These are phyloP conservation scores for Nibea coibor DNA, from an alignment of 2,113 vertebrate species.

Conservation along the genomic window DNA sequence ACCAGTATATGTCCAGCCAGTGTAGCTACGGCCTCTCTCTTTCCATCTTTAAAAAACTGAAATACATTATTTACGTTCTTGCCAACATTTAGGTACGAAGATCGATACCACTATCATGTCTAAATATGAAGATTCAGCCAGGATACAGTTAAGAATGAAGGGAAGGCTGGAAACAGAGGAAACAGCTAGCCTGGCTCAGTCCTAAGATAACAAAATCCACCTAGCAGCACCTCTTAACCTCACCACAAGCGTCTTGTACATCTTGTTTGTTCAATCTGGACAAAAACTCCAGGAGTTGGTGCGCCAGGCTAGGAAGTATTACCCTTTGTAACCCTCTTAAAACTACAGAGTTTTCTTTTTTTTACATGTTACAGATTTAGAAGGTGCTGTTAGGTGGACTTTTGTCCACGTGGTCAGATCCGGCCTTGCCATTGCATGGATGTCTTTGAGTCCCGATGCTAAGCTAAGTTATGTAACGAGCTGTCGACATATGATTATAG, in stretches of 20 bases:
- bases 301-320: background rate
- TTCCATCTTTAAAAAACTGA: slow-evolving; percentile 2
- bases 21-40: background rate
- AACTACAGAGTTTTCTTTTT: background rate
- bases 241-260: background rate
- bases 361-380: background rate
- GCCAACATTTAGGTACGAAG: background rate
- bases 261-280: background rate
- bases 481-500: background rate
- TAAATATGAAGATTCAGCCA: background rate
- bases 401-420: background rate
- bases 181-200: background rate
- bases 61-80: background rate
- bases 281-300: background rate
- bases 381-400: background rate
- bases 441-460: background rate
- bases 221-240: background rate
- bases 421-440: background rate
- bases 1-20: slow-evolving; percentile 22
- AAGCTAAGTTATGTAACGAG: background rate
- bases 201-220: background rate
- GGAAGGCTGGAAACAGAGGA: background rate
- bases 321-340: background rate
- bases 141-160: background rate
- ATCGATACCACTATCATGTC: background rate